Base-by-base conservation (phyloP, 2,113 vertebrate species). In the Oophaga pumilio region DNA sequence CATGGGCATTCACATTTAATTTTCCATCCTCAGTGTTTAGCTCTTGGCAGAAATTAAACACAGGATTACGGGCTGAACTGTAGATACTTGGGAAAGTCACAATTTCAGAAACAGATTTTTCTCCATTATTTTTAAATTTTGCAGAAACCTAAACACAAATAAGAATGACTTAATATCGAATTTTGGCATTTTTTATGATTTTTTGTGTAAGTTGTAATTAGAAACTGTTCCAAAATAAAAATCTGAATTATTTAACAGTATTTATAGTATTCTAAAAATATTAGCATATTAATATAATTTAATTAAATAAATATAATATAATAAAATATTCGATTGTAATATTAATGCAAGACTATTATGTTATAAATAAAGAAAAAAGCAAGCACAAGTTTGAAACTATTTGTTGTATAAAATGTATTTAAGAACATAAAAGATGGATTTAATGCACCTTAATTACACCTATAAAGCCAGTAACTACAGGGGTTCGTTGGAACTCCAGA, bases 31-130 rank as follows among this genome's bases (percentile, higher is more conserved):
- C 60, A 64, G 76, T 60, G 85, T 81, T 87, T 88, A 83, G 11
- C 20, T 69, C 84, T 60, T 64, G 86, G 28, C 76, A 73, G 71
- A 90, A 86, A 49, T 82, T 53, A 64, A 91, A 91, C 88, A 91
- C 60, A 57, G 89, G 90, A 89, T 89, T 91, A 84, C 89, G 69
- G 52, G 85, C 88, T 66, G 81, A 81, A 64, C 86, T 89, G 59
- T 83, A 78, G 56, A 89, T 59, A 50, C 88, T 77, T 85, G 86
- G 80, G 85, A 91, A 73, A 64, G 33, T 85, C 18, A 85, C 49
- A 28, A 90, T 68, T 85, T 74, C 82, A 57, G 76, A 86, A 49
- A 89, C 22, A 69, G 68, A 85, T 33, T 85, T 28, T 8, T 50
- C 84, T 28, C 69, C 60, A 86, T 85, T 88, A 82, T 80, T 24